These are phyloP conservation scores for Argyrosomus japonicus DNA, from an alignment of 2,113 vertebrate species.

Conservation along the genomic window DNA sequence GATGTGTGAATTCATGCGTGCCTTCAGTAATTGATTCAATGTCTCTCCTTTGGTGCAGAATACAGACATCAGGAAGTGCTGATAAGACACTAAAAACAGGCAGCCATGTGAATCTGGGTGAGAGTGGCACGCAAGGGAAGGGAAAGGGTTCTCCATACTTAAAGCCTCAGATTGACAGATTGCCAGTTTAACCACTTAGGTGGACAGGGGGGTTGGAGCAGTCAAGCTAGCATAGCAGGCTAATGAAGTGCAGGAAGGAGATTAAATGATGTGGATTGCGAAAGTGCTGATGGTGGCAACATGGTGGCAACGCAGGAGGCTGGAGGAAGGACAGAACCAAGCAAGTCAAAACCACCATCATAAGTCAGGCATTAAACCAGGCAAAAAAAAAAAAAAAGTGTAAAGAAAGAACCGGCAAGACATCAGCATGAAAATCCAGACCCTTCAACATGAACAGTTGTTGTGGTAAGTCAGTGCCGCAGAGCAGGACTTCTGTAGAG, in stretches of 20 bases:
- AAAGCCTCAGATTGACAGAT: conserved; percentile 54
- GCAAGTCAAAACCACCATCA: conserved; percentile 11
- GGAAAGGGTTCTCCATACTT: conserved; percentile 16
- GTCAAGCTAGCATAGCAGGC: conserved; percentile 36
- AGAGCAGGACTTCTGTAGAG: not conserved
- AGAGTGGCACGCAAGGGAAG: conserved; percentile 9
- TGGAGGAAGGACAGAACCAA: not conserved
- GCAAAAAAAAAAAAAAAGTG: not conserved
- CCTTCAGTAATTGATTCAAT: conserved; percentile 68
- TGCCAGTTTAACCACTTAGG: conserved; percentile 40
- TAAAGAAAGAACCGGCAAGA: not conserved
- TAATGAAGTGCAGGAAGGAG: conserved; percentile 58
- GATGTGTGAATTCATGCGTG: conserved; percentile 52
- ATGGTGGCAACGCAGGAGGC: not conserved
- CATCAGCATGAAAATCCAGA: not conserved
- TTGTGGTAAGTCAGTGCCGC: not conserved
- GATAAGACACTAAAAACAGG: conserved; percentile 70
- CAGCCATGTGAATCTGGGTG: conserved; percentile 49
- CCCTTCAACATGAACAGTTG: not conserved
- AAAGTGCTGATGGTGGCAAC: conserved; percentile 36
- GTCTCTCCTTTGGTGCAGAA: conserved; percentile 56
- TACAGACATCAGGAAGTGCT: conserved; percentile 68
- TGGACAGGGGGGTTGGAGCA: conserved; percentile 6
- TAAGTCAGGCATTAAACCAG: conserved; percentile 8
- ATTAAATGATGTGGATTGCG: conserved; percentile 29